These are phyloP conservation scores for Clarias gariepinus DNA, from an alignment of 2,113 vertebrate genomes.

Conservation along the genomic window DNA sequence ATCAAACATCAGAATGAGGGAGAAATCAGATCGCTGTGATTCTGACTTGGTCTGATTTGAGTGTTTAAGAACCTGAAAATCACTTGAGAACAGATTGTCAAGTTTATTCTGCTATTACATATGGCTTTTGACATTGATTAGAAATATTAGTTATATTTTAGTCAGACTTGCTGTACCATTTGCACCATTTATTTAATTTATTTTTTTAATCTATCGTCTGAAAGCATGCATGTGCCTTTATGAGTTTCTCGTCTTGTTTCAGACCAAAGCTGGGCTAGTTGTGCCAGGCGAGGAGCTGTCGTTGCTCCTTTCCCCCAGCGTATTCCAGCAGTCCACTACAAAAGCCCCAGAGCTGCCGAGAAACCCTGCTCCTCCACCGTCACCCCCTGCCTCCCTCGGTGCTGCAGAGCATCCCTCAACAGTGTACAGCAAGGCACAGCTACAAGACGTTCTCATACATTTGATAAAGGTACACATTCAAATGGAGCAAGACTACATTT, in stretches of 20 bases:
- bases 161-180: background rate
- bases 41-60: no score
- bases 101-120: no score
- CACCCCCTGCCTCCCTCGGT: conserved; percentile 64
- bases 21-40: no score
- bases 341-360: conserved; percentile 76
- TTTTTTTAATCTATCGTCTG: no score
- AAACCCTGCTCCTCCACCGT: conserved; percentile 71
- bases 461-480: conserved; percentile 86
- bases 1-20: no score
- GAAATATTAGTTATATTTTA: background rate
- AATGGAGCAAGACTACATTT: background rate
- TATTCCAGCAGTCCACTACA: conserved; percentile 83
- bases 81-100: no score
- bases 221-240: no score
- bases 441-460: conserved; percentile 90
- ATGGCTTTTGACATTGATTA: background rate
- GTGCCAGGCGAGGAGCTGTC: conserved; percentile 72
- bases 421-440: conserved; percentile 83
- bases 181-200: no score
- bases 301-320: conserved; percentile 89
- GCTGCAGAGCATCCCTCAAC: conserved; percentile 71
- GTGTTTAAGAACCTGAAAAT: background rate
- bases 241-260: conserved; percentile 2
- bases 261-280: conserved; percentile 77